Conservation (phyloP, 2,113 vertebrate species). For the Pelodiscus sinensis region DNA sequence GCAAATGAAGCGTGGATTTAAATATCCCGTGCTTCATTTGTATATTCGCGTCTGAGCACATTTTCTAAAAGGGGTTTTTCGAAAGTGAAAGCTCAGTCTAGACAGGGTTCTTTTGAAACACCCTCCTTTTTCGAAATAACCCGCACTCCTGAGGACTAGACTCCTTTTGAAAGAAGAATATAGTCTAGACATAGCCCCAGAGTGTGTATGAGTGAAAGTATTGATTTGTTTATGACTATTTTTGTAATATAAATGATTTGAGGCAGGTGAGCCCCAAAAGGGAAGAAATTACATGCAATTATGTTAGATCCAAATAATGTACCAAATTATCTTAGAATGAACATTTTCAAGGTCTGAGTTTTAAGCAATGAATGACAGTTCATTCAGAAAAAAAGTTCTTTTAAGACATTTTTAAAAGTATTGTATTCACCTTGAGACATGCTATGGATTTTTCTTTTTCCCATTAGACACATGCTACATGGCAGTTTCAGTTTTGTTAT, state of each 20-base stretch:
- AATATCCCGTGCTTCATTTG: too few relatives aligned
- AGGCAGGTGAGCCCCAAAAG: not conserved
- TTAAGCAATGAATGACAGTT: not conserved
- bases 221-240: not conserved
- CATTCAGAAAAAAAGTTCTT: not conserved
- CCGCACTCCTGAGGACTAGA: too few relatives aligned
- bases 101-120: too few relatives aligned
- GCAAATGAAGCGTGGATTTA: too few relatives aligned
- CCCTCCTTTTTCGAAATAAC: too few relatives aligned
- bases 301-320: not conserved
- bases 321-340: not conserved
- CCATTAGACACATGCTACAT: not conserved
- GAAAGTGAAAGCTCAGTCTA: too few relatives aligned
- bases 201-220: not conserved
- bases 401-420: not conserved
- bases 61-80: too few relatives aligned
- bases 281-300: not conserved
- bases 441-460: not conserved
- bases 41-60: too few relatives aligned
- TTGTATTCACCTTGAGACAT: not conserved
- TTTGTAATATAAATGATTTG: not conserved
- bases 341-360: not conserved
- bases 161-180: too few relatives aligned
- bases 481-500: not conserved
- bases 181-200: not conserved